Evolutionary conservation across 2,797 vertebrate genomes (phyloP), one percentile per base, ranked within the genome.

Genomic region (Capromys pilorides): DNA sequence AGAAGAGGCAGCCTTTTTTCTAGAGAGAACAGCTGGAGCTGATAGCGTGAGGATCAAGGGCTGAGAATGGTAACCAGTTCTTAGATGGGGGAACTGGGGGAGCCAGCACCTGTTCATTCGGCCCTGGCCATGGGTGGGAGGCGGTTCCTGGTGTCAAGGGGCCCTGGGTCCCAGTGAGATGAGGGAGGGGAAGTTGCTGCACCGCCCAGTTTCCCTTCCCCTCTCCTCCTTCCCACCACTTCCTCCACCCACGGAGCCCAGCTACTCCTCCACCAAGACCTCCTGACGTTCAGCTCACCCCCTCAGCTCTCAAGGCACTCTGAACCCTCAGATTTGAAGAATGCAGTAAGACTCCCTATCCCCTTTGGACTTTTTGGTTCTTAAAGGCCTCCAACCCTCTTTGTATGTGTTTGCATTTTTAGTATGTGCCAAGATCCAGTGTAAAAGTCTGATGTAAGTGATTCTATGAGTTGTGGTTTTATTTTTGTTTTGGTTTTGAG

Each of bases 191-290:
- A 54, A 80, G 73, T 26, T 31, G 16, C 54, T n/a, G 12, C 12
- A 28, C 82, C 81, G 33, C 57, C 82, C 66, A 45, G 92, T 96
- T 96, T 96, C 89, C 91, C 96, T 96, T 96, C 94, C 91, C 18
- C 88, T 92, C 64, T 95, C 9, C 14, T 80, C 84, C 95, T 91
- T 73, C 90, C 83, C 82, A 69, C 83, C 57, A 77, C 67, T 93
- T 95, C 89, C 91, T 49, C 79, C 26, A 4, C 57, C 79, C 95
- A 51, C 85, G 9, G 26, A 61, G 41, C 66, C 88, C 45, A 7
- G 82, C 82, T 28, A n/a, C 12, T 12, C 84, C 59, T 90, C 94
- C 26, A 49, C 73, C 36, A 10, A 75, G 66, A 90, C 75, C 28
- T 75, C 51, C 88, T 41, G 67, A 73, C 41, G 61, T 33, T 33